These are phyloP conservation scores for Gymnosoma rotundatum DNA, from an alignment of 2,888 invertebrate species.

Conservation along the genomic window DNA sequence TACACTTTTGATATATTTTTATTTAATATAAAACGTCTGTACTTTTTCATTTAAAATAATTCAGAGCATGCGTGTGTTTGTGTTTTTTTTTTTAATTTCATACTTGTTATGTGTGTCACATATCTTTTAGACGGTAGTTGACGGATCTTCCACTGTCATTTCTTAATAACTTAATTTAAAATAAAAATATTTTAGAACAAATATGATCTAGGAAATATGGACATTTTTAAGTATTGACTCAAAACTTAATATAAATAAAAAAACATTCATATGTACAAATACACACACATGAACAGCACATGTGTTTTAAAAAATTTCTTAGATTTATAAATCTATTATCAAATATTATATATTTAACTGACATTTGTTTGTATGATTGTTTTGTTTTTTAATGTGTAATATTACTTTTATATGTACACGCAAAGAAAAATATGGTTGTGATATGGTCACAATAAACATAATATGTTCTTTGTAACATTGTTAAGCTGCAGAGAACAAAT, in stretches of 20 bases:
- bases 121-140: neutral
- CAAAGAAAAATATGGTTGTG: too few relatives aligned
- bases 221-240: conserved; percentile 43
- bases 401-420: too few relatives aligned
- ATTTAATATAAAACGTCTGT: neutral
- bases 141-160: conserved; percentile 28
- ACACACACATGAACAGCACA: neutral
- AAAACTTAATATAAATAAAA: neutral
- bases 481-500: too few relatives aligned
- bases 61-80: neutral
- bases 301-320: too few relatives aligned
- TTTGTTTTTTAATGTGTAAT: too few relatives aligned
- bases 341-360: too few relatives aligned
- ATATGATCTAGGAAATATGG: conserved; percentile 6
- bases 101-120: conserved; percentile 57
- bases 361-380: too few relatives aligned
- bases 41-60: neutral
- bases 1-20: conserved; percentile 35
- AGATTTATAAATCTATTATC: too few relatives aligned
- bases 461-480: too few relatives aligned
- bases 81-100: neutral
- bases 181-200: neutral
- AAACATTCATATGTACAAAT: neutral
- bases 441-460: too few relatives aligned
- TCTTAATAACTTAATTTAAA: conserved; percentile 23